Base-by-base conservation (phyloP, 2,113 vertebrate genomes). In the Chaetodon trifascialis region DNA sequence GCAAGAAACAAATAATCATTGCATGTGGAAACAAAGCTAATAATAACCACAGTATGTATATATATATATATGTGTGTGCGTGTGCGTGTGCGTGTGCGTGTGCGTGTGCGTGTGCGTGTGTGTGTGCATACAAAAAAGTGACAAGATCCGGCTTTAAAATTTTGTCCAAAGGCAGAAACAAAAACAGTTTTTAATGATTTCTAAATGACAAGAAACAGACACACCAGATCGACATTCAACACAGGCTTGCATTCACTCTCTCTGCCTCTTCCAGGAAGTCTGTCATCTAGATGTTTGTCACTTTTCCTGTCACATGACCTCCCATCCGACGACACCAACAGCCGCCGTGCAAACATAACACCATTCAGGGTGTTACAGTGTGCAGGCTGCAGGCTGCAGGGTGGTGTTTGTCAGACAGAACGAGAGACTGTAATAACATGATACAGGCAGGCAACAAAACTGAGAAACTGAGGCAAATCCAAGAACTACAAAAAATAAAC, bases 251-350 rank as follows among this genome's bases (percentile, higher is more conserved):
- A 11, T 75, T 23, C 23, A n/a, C 40, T 12, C 58, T 56, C 25
- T 68, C 60, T 73, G 44, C 38, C 36, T 47, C 52, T 80, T 55
- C 83, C 76, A 85, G 86, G 86, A 86, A 84, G 84, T 80, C 25
- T n/a, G 1, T 15, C 30, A 56, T 76, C 40, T 16, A 73, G 73
- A 69, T 83, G 65, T 77, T 82, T 82, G 69, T 73, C 68, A 52
- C 40, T n/a, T 64, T 90, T 92, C 83, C 80, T 90, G 74, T 87
- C 75, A 85, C 62, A 5, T 87, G 80, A 84, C 70, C 66, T 42
- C 30, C 5, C 7, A 0, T 36, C 2, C 23, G 46, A 54, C 14
- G 11, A 40, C 59, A 17, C 65, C 21, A 7, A 71, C 62, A 77
- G 68, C 9, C 7, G 12, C 75, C 11, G 49, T 74, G 68, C 51